Conservation (phyloP, 2,797 vertebrate species). For the Trachurus trachurus region DNA sequence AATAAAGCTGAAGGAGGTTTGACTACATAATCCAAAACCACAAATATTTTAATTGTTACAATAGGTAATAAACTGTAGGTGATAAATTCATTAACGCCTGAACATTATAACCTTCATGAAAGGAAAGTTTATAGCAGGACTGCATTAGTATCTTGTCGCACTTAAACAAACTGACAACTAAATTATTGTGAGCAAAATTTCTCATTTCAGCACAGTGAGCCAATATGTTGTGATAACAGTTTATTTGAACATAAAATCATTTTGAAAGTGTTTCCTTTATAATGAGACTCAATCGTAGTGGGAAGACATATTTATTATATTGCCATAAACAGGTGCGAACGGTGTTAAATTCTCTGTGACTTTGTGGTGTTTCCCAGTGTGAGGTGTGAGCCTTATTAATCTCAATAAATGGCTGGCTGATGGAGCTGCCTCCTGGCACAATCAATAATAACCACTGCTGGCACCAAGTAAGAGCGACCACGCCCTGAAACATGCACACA, state of each 20-base stretch:
- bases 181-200: background rate
- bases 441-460: slow-evolving; percentile 68
- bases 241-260: background rate
- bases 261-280: background rate
- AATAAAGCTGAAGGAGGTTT: slow-evolving; percentile 7
- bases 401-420: slow-evolving; percentile 55
- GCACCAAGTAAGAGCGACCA: slow-evolving; percentile 53
- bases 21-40: too few species aligned
- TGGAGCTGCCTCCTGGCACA: slow-evolving; percentile 53
- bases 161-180: background rate
- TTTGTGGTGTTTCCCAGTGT: slow-evolving; percentile 37
- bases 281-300: background rate
- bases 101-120: too few species aligned
- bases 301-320: background rate
- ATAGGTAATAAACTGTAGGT: too few species aligned
- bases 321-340: background rate
- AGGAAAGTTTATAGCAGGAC: background rate
- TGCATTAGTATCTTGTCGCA: background rate
- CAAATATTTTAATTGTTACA: too few species aligned
- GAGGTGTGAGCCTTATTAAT: slow-evolving; percentile 60
- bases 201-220: background rate
- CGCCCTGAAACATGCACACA: slow-evolving; percentile 54
- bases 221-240: background rate
- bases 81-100: too few species aligned
- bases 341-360: slow-evolving; percentile 39